Percentiles rank a stretch among this genome's conserved stretches.
phyloP scores from a whole-genome alignment of 1,140 invertebrate genomes.

The Hycleus phaleratus region DNA sequence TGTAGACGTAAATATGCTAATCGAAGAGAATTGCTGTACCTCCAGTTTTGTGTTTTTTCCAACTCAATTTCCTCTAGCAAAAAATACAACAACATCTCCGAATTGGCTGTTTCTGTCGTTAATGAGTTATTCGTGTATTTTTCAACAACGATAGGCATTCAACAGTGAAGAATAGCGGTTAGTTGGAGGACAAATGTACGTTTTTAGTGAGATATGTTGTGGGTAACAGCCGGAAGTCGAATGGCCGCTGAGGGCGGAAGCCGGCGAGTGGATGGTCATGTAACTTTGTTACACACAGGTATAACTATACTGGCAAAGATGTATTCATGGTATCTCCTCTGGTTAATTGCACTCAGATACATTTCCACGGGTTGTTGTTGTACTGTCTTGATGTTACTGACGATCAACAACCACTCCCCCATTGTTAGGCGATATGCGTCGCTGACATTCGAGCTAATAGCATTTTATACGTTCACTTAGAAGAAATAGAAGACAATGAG shows the following conservation, averaged over 20 bases:
- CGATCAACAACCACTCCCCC: conserved; percentile 2
- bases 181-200: no score
- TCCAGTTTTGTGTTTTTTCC: no score
- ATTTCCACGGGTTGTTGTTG: conserved; percentile 1
- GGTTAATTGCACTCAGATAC: conserved; percentile 11
- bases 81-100: no score
- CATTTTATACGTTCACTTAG: not conserved
- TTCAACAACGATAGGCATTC: no score
- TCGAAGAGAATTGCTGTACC: no score
- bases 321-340: conserved; percentile 9
- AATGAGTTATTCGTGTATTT: no score
- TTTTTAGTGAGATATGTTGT: no score
- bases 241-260: conserved; percentile 10
- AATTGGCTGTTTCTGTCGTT: no score
- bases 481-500: not conserved
- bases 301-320: not conserved
- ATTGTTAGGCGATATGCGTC: conserved; percentile 15
- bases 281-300: not conserved
- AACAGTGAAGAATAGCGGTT: no score
- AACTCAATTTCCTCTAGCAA: no score
- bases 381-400: no score
- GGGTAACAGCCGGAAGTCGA: conserved; percentile 1
- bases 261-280: conserved; percentile 12
- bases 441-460: conserved; percentile 13
- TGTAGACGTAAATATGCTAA: no score